Evolutionary conservation across 2,797 vertebrate genomes (phyloP).

Genomic region (Rhinella marina): DNA sequence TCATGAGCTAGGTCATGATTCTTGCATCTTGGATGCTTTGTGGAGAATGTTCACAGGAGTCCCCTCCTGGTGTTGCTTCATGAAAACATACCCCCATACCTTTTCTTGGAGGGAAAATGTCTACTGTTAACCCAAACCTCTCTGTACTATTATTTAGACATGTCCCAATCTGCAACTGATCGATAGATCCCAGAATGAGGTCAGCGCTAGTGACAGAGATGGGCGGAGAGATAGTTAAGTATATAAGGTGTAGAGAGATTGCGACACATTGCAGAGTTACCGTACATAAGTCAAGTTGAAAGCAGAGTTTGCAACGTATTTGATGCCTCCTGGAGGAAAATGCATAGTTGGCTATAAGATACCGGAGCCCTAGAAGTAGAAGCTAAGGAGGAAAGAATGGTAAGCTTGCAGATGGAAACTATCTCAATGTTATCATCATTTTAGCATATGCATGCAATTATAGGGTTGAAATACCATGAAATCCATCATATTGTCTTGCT

Average conservation of each 20-base stretch:
- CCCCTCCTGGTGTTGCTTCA: no score
- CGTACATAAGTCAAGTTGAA: neutral
- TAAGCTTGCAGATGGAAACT: neutral
- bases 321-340: neutral
- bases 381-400: slow-evolving; percentile 26
- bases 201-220: neutral
- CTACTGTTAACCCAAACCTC: no score
- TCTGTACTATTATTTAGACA: no score
- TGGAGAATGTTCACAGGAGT: no score
- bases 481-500: neutral
- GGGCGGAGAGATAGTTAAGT: slow-evolving; percentile 25
- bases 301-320: neutral
- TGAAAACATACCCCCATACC: no score
- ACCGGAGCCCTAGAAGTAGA: neutral
- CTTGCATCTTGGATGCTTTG: no score
- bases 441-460: neutral
- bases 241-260: neutral
- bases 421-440: neutral
- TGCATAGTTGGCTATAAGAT: neutral
- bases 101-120: no score
- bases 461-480: neutral
- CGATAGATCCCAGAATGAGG: slow-evolving; percentile 26
- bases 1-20: no score
- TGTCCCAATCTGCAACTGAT: no score
- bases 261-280: neutral